phyloP scores from a whole-genome alignment of 1,140 invertebrate species.

The Heliconius melpomene region DNA sequence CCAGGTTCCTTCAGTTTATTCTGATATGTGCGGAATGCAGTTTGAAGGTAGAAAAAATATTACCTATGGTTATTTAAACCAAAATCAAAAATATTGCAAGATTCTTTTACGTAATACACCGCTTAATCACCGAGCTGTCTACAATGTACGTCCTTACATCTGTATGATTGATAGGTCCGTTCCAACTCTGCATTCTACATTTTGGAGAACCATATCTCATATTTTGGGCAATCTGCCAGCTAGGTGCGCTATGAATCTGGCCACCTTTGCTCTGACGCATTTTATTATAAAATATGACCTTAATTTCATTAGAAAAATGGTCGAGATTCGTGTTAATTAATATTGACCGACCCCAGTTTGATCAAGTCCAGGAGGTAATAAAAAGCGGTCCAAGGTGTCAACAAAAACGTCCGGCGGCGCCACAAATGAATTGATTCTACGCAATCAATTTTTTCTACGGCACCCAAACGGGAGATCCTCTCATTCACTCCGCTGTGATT shows the following conservation, averaged over 20 bases:
- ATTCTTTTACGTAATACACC: slow-evolving; percentile 35
- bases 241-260: slow-evolving; percentile 31
- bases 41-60: too few relatives aligned
- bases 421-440: slow-evolving; percentile 74
- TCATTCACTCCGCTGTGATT: slow-evolving; percentile 68
- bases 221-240: slow-evolving; percentile 47
- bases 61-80: background rate
- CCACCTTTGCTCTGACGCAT: slow-evolving; percentile 22
- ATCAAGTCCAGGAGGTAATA: slow-evolving; percentile 50
- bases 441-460: slow-evolving; percentile 71
- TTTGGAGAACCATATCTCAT: slow-evolving; percentile 41
- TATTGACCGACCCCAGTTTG: slow-evolving; percentile 46
- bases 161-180: slow-evolving; percentile 46
- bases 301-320: slow-evolving; percentile 41
- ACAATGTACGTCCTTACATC: slow-evolving; percentile 35
- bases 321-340: slow-evolving; percentile 55
- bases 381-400: slow-evolving; percentile 61
- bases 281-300: slow-evolving; percentile 31
- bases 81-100: slow-evolving; percentile 30
- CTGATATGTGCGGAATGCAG: too few relatives aligned
- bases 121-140: slow-evolving; percentile 44
- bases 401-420: slow-evolving; percentile 62
- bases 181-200: slow-evolving; percentile 40
- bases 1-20: too few relatives aligned
- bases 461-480: slow-evolving; percentile 47